Evolutionary conservation across 2,888 invertebrate genomes (phyloP).

Genomic region (Malthinus flaveolus): DNA sequence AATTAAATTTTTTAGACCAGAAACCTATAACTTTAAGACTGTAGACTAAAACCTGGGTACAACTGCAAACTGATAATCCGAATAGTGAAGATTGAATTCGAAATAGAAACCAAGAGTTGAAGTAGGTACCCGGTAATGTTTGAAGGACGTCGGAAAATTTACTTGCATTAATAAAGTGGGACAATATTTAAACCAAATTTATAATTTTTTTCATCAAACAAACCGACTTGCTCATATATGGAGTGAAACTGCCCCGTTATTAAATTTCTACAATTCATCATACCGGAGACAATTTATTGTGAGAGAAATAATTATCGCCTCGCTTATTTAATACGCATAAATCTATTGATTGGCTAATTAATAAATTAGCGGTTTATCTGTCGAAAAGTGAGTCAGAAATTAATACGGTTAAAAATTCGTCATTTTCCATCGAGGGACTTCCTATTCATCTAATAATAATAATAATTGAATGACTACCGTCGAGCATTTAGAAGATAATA

Average conservation of each 20-base stretch:
- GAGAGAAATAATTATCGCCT: conserved; percentile 18
- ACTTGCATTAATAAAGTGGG: neutral
- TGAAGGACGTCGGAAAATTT: too few species aligned
- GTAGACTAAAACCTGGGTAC: too few species aligned
- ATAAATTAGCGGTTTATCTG: conserved; percentile 12
- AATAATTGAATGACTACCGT: conserved; percentile 4
- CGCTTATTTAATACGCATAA: conserved; percentile 12
- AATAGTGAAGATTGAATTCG: too few species aligned
- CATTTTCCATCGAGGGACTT: too few species aligned
- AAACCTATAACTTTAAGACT: too few species aligned
- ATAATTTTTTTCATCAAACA: neutral
- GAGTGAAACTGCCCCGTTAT: conserved; percentile 37
- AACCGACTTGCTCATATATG: conserved; percentile 32
- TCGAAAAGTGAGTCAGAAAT: neutral
- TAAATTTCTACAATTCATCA: conserved; percentile 26
- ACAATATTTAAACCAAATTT: conserved; percentile 4
- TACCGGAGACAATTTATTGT: conserved; percentile 13
- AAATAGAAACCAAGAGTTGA: too few species aligned
- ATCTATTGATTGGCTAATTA: conserved; percentile 19
- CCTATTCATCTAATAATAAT: conserved; percentile 1
- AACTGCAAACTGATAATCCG: too few species aligned
- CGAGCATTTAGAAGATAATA: conserved; percentile 1
- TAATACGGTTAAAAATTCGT: conserved; percentile 1
- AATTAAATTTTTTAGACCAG: too few species aligned
- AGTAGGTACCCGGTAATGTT: too few species aligned